These are phyloP conservation scores for Hydrolagus affinis DNA, from an alignment of 2,113 vertebrate species.

Conservation along the genomic window DNA sequence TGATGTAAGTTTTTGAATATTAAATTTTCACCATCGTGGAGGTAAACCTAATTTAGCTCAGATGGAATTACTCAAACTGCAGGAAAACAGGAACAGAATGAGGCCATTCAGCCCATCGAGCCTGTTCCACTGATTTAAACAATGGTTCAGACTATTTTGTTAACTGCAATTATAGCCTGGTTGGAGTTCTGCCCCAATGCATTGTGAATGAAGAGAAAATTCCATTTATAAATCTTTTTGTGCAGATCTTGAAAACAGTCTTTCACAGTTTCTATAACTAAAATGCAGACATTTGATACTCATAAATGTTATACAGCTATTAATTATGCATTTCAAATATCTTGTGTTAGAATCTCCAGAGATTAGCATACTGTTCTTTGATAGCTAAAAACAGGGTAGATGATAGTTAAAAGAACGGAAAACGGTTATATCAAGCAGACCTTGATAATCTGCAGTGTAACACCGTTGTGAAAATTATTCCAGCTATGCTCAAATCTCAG, in stretches of 20 bases:
- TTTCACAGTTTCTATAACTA: conserved; percentile 19
- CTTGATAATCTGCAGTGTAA: conserved; percentile 11
- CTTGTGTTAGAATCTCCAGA: conserved; percentile 12
- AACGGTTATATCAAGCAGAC: background rate
- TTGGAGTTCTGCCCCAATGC: conserved; percentile 17
- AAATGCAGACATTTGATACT: conserved; percentile 8
- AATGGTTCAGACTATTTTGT: background rate
- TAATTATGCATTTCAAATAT: conserved; percentile 20
- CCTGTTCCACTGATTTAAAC: background rate
- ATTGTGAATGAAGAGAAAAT: conserved; percentile 30
- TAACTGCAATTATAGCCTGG: conserved; percentile 13
- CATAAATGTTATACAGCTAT: conserved; percentile 10
- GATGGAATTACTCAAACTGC: too few species aligned
- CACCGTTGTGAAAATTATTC: background rate
- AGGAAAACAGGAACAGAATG: too few species aligned
- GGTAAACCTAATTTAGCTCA: conserved; percentile 5
- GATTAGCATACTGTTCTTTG: background rate
- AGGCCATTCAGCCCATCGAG: too few species aligned
- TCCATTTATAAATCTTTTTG: conserved; percentile 22
- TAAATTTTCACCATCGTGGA: background rate
- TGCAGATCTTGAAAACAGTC: background rate
- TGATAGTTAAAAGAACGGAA: background rate
- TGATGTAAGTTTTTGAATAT: background rate
- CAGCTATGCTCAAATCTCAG: background rate
- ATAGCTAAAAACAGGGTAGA: background rate